Evolutionary conservation across 2,113 vertebrate species (phyloP), one percentile per base, ranked within the genome.

Genomic region (Tamias sibiricus): DNA sequence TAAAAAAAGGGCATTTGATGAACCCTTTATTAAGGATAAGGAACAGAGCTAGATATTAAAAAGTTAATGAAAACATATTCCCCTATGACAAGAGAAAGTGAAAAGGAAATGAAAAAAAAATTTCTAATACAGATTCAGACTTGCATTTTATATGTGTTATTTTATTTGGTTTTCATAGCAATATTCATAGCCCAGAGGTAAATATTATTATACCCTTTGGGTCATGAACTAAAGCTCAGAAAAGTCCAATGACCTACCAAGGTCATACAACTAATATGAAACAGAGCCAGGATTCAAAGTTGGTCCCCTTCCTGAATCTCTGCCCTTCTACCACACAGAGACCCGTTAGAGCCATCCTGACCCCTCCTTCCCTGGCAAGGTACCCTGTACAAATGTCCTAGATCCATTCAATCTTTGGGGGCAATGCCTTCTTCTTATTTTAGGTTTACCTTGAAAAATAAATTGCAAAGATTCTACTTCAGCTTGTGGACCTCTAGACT

Each of bases 391-490:
- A 24, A 4, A 30, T 2, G 20, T 20, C 24, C 9, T 26, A 30
- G 9, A 59, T 19, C 77, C 64, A 35, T 35, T 49, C 44, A 42
- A 82, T 20, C 37, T 89, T 59, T 54, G 57, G 57, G 12, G 47
- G 4, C 1, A 66, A 49, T 35, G 9, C 14, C 37, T 94, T 87
- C 35, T 12, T 71, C 35, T 54, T 49, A 42, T 54, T 54, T 42
- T 62, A 47, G 20, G 13, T 42, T 81, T 85, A 13, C 42, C 42
- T 85, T 96, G 20, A 47, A 86, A 93, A 93, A 77, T 28, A 97
- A 89, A 28, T 79, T 57, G 72, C 37, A 89, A 82, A 68, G 52
- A 52, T 77, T 93, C 44, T 40, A 14, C 19, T 44, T 75, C 77
- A 69, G 22, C 16, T 37, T 66, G 11, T 82, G 35, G 19, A 64